Conservation (phyloP, 2,113 vertebrate species). For the Brachypodius melanocephalos region DNA sequence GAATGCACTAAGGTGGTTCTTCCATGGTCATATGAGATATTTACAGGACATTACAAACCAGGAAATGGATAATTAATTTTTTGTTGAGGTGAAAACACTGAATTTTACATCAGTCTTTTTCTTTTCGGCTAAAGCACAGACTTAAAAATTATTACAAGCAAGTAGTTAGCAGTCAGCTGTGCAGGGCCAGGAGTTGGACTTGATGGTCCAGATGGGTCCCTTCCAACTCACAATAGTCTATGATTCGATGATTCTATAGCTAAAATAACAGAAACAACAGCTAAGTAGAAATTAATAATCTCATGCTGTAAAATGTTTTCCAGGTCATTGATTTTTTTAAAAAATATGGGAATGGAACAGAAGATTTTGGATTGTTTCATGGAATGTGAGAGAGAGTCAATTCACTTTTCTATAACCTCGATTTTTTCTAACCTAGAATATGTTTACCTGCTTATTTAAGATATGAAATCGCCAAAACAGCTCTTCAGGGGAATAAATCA, state of each 20-base stretch:
- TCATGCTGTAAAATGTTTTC: not conserved
- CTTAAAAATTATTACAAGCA: not conserved
- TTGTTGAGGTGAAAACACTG: not conserved
- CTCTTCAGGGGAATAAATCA: not conserved
- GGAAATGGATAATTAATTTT: not conserved
- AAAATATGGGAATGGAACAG: not conserved
- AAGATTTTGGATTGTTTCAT: not conserved
- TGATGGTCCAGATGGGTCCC: not conserved
- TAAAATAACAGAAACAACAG: not conserved
- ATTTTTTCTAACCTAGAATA: not conserved
- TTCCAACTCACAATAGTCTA: not conserved
- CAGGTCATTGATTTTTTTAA: not conserved
- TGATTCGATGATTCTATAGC: not conserved
- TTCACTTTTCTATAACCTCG: not conserved
- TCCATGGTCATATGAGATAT: not conserved
- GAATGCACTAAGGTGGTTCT: not conserved
- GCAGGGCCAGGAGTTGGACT: not conserved
- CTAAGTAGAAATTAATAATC: not conserved
- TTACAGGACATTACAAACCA: not conserved
- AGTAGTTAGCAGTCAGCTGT: not conserved
- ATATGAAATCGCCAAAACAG: not conserved
- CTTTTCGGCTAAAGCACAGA: not conserved
- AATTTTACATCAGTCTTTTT: not conserved
- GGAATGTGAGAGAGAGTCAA: not conserved
- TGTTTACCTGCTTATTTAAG: not conserved